Evolutionary conservation across 1,140 invertebrate genomes (phyloP).

Genomic region (Bombus waltoni): DNA sequence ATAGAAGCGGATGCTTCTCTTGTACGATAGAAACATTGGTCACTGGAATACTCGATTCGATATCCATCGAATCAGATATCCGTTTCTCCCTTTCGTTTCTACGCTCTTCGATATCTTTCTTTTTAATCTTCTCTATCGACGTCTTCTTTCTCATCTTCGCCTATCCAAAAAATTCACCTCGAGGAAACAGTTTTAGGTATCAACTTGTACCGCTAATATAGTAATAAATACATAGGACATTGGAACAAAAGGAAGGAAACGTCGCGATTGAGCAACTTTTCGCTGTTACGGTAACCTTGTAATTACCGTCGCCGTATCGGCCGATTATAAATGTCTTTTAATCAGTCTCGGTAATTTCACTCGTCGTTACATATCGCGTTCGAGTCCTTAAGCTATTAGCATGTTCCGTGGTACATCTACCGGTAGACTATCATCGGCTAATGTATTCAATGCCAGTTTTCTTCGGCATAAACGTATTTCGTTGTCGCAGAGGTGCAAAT

Average conservation of each 20-base stretch:
- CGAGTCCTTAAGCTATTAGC: neutral
- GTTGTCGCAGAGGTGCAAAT: constrained; percentile 4
- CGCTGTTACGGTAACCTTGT: neutral
- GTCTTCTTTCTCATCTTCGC: too few relatives aligned
- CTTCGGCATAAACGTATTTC: neutral
- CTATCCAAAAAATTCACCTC: too few relatives aligned
- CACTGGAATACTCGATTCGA: too few relatives aligned
- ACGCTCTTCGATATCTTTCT: too few relatives aligned
- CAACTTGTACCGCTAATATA: rapidly evolving
- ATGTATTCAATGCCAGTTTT: constrained; percentile 22
- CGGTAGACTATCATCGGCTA: neutral
- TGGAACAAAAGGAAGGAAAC: too few relatives aligned
- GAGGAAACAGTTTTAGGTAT: rapidly evolving
- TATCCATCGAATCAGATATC: too few relatives aligned
- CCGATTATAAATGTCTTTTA: neutral
- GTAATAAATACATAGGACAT: too few relatives aligned
- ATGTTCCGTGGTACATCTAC: neutral
- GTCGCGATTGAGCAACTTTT: too few relatives aligned
- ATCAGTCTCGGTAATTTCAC: neutral
- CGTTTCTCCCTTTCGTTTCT: too few relatives aligned
- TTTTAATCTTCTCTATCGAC: too few relatives aligned
- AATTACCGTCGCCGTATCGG: neutral
- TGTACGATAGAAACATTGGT: too few relatives aligned
- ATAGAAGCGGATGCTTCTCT: too few relatives aligned
- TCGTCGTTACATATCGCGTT: neutral